phyloP scores from a whole-genome alignment of 2,797 vertebrate species.

The Peromyscus eremicus region DNA sequence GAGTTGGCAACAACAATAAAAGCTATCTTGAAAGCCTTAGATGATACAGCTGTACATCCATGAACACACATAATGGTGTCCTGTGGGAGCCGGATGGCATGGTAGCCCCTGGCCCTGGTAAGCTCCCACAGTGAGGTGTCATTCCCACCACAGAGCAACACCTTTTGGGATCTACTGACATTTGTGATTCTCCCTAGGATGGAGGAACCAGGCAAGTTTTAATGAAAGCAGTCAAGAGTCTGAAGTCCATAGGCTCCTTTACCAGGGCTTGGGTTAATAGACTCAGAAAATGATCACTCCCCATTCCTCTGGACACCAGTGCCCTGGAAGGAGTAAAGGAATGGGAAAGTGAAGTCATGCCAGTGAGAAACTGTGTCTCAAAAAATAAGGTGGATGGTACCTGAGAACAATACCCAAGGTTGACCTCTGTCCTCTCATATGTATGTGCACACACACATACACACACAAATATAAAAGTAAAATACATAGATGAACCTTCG shows the following conservation, averaged over 20 bases:
- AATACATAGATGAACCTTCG: neutral
- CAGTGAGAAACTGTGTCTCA: neutral
- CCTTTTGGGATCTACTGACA: constrained; percentile 35
- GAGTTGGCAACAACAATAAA: neutral
- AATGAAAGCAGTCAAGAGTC: neutral
- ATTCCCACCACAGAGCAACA: constrained; percentile 65
- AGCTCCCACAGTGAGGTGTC: constrained; percentile 59
- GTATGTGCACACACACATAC: neutral
- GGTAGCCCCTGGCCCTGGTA: constrained; percentile 63
- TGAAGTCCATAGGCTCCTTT: constrained; percentile 48
- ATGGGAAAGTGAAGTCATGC: neutral
- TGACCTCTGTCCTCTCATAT: neutral
- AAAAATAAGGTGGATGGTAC: no score
- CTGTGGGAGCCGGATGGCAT: neutral
- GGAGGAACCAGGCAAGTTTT: constrained; percentile 24
- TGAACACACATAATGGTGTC: neutral
- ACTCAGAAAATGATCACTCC: constrained; percentile 52
- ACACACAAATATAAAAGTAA: neutral
- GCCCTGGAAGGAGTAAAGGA: constrained; percentile 42
- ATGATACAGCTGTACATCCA: neutral
- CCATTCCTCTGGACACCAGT: constrained; percentile 57
- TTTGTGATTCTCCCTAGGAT: constrained; percentile 19
- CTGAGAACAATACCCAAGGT: neutral
- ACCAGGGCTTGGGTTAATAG: constrained; percentile 71
- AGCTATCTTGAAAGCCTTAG: neutral